A percentile compares a stretch with the other conserved stretches of the same genome.
Evolutionary conservation across 2,888 invertebrate species (phyloP).

Genomic region (Eupithecia abbreviata): DNA sequence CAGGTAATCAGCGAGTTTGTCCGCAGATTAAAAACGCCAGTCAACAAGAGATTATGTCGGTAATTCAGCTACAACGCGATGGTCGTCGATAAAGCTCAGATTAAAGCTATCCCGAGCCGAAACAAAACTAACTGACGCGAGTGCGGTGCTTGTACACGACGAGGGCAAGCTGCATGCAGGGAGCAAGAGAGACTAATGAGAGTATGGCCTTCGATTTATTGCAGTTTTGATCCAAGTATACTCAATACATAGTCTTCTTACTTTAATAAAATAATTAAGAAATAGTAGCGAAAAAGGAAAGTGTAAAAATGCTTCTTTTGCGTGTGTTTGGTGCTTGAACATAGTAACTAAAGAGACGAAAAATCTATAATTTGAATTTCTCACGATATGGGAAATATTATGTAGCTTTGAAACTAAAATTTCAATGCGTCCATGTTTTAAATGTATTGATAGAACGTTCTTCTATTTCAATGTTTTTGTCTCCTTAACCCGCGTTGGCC

Average conservation of each 20-base stretch:
- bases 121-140: conserved; percentile 36
- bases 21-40: conserved; percentile 38
- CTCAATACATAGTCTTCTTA: no score
- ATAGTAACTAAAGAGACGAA: no score
- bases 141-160: conserved; percentile 19
- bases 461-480: no score
- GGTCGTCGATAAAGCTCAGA: conserved; percentile 41
- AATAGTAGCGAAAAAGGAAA: not conserved
- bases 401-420: no score
- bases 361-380: no score
- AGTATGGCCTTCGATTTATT: not conserved
- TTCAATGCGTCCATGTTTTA: no score
- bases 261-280: not conserved
- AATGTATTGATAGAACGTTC: no score
- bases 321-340: not conserved
- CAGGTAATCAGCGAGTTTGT: conserved; percentile 4
- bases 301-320: not conserved
- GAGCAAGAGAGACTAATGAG: not conserved
- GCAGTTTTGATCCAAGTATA: not conserved
- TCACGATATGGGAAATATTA: no score
- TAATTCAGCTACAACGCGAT: conserved; percentile 43
- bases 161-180: not conserved
- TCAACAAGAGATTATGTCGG: conserved; percentile 42
- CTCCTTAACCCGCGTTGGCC: no score
- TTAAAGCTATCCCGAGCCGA: conserved; percentile 31